Base-by-base conservation (phyloP, 2,797 vertebrate species). In the Pitangus sulphuratus region DNA sequence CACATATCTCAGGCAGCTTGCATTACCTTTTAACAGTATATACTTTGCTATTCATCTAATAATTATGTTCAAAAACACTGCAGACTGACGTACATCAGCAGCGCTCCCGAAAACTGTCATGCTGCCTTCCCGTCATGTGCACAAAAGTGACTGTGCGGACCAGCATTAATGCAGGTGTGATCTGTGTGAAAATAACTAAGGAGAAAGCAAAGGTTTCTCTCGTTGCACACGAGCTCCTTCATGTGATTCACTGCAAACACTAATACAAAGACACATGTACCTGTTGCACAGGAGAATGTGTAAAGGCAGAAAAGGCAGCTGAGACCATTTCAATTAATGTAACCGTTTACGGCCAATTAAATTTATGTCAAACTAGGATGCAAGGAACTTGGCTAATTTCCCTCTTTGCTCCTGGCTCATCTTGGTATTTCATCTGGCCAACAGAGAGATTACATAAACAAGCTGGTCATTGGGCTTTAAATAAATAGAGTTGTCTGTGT, bases 401-500 rank as follows among this genome's bases (percentile, higher is more conserved):
- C 20, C 18, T 74, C 39, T 87, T 45, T 65, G n/a, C n/a, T 90
- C 48, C 74, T 70, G 58, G 50, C 19, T 92, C 87, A 68, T 82
- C 64, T 45, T 62, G 47, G 57, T 57, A 84, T 71, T 94, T 96
- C 77, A 82, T 62, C 24, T 26, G 33, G 53, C 53, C 37, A 33
- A 64, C 9, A 47, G 3, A 44, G 16, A 88, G 31, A 84, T 60
- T 62, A 72, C 14, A 90, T 12, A 90, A 79, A 89, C 77, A 89
- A 82, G 42, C 45, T 85, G 60, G 75, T 89, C 71, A 93, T 11
- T 1, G 1, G 47, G 88, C 35, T 93, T 96, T 93, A 94, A 84
- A 90, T 72, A 95, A 92, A 93, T 69, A 94, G 47, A 86, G 44
- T 72, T 53, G 80, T 70, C 78, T 84, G 60, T 74, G 56, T 95